Percentiles rank a stretch among this genome's conserved stretches.
Evolutionary conservation across 2,113 vertebrate species (phyloP).

Genomic region (Felis chaus): DNA sequence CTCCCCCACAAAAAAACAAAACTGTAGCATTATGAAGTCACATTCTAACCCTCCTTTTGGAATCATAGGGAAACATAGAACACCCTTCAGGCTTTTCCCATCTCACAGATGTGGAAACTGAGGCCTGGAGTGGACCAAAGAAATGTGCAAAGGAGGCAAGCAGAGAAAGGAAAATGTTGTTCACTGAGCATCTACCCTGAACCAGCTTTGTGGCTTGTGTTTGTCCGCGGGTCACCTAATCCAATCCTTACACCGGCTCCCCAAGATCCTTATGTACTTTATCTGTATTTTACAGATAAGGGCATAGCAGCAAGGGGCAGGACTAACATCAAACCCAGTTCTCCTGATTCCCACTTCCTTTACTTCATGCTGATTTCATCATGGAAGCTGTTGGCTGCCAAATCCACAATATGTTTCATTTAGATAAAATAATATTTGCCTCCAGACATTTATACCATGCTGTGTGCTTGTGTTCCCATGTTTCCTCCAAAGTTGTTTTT

Average conservation of each 20-base stretch:
- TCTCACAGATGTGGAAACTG: neutral
- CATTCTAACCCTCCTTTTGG: neutral
- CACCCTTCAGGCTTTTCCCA: rapidly evolving
- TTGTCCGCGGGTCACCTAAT: neutral
- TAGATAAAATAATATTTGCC: constrained; percentile 48
- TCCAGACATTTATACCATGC: constrained; percentile 7
- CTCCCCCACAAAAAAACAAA: neutral
- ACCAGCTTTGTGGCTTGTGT: rapidly evolving
- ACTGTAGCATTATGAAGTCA: neutral
- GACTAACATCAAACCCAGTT: neutral
- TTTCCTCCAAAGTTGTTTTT: neutral
- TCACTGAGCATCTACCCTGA: neutral
- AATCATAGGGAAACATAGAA: neutral
- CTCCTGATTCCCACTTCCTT: neutral
- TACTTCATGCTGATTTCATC: neutral
- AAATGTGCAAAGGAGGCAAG: neutral
- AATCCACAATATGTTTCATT: constrained; percentile 26
- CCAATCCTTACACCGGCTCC: neutral
- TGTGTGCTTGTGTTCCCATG: neutral
- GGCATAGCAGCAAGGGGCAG: neutral
- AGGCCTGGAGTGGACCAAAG: neutral
- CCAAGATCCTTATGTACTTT: neutral
- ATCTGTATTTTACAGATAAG: neutral
- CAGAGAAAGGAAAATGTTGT: neutral
- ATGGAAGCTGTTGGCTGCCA: neutral